Evolutionary conservation across 2,888 invertebrate genomes (phyloP).

Genomic region (Clitarchus hookeri): DNA sequence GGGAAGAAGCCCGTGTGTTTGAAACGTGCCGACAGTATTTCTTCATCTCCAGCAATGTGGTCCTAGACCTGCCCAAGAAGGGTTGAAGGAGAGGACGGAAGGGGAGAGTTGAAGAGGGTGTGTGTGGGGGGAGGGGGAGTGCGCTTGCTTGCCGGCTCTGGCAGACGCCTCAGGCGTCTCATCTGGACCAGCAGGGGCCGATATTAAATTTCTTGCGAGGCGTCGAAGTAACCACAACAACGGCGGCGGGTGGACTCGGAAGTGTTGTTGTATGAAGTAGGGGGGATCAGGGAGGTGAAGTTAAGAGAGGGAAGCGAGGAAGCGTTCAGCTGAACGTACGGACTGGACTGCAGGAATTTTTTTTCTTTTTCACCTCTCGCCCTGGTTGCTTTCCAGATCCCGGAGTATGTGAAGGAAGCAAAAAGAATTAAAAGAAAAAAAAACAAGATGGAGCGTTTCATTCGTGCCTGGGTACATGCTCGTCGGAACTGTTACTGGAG

Average conservation of each 20-base stretch:
- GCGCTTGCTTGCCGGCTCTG: background rate
- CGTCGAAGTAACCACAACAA: slow-evolving; percentile 1
- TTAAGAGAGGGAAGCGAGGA: background rate
- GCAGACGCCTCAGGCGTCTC: background rate
- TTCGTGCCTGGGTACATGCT: background rate
- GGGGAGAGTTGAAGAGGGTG: background rate
- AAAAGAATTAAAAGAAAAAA: background rate
- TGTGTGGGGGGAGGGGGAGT: background rate
- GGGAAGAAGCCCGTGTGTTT: background rate
- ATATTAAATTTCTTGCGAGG: slow-evolving; percentile 14
- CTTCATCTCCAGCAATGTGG: background rate
- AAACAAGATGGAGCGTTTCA: background rate
- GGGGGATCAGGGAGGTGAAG: background rate
- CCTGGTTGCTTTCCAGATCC: background rate
- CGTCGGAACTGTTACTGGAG: background rate
- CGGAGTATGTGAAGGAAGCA: background rate
- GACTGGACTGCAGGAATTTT: slow-evolving; percentile 3
- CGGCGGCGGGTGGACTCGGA: background rate
- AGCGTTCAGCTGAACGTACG: background rate
- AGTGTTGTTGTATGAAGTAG: background rate
- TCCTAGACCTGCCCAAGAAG: background rate
- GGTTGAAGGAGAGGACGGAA: background rate
- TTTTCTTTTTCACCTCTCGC: background rate
- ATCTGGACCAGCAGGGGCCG: background rate
- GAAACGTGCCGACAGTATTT: slow-evolving; percentile 8